These are phyloP conservation scores for Hyposoter didymator DNA, from an alignment of 2,888 invertebrate species.

Conservation along the genomic window DNA sequence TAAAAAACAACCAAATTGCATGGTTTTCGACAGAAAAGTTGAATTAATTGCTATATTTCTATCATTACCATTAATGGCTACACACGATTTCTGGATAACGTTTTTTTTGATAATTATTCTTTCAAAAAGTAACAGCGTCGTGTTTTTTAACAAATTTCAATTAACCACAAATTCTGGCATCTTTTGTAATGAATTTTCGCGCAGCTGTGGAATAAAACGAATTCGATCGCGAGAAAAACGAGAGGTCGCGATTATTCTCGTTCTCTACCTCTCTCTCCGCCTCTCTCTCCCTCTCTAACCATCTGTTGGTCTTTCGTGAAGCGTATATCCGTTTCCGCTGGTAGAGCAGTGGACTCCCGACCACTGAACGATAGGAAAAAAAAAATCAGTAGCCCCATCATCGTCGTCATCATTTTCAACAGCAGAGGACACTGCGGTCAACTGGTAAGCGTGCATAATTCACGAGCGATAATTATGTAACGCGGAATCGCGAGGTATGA, in stretches of 20 bases:
- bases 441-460: constrained; percentile 67
- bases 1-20: neutral
- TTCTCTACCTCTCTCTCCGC: constrained; percentile 12
- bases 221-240: neutral
- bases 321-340: constrained; percentile 83
- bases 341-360: constrained; percentile 43
- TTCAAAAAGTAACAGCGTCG: neutral
- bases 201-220: neutral
- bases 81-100: neutral
- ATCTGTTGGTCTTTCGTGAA: constrained; percentile 79
- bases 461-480: constrained; percentile 72
- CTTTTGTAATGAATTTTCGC: neutral
- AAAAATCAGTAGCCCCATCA: constrained; percentile 43
- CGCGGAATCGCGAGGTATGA: constrained; percentile 61
- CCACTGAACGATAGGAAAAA: constrained; percentile 37
- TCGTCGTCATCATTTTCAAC: constrained; percentile 40
- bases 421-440: constrained; percentile 73
- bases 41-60: neutral
- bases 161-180: neutral
- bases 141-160: constrained; percentile 1
- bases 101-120: neutral
- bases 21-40: too few relatives aligned
- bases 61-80: neutral
- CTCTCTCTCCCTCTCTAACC: constrained; percentile 60
- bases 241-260: constrained; percentile 28